Percentiles rank a stretch among this genome's conserved stretches.
These are phyloP conservation scores for Clarias macrocephalus DNA, from an alignment of 2,113 vertebrate genomes.

Conservation along the genomic window DNA sequence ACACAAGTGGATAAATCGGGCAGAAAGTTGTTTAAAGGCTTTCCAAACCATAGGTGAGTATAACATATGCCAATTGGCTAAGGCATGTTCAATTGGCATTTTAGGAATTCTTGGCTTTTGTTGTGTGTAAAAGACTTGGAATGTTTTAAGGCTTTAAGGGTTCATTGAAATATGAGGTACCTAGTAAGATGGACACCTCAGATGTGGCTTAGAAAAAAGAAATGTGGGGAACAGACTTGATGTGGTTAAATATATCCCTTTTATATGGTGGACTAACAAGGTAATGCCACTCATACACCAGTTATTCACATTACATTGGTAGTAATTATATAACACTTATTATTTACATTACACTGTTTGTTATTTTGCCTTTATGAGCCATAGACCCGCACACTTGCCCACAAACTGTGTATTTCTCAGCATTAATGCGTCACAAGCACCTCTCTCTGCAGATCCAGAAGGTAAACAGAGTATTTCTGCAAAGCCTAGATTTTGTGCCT, in stretches of 20 bases:
- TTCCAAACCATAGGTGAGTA: not conserved
- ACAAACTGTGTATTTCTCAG: not conserved
- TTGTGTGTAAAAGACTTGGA: not conserved
- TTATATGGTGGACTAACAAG: not conserved
- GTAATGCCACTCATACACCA: not conserved
- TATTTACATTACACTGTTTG: not conserved
- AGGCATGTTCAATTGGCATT: not conserved
- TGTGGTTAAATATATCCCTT: not conserved
- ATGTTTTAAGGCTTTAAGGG: not conserved
- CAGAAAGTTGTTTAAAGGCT: conserved; percentile 1
- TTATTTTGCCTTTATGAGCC: not conserved
- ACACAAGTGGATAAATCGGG: conserved; percentile 16
- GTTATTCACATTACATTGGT: not conserved
- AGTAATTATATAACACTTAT: not conserved
- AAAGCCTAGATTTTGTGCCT: not conserved
- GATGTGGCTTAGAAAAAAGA: not conserved
- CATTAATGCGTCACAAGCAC: not conserved
- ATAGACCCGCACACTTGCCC: not conserved
- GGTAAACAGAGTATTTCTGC: not conserved
- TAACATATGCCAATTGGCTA: not conserved
- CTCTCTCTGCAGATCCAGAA: not conserved
- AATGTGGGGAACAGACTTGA: not conserved
- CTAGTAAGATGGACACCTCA: not conserved
- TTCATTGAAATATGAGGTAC: not conserved
- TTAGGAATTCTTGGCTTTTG: not conserved